Conservation (phyloP, 2,888 invertebrate genomes). For the Stramonita haemastoma region DNA sequence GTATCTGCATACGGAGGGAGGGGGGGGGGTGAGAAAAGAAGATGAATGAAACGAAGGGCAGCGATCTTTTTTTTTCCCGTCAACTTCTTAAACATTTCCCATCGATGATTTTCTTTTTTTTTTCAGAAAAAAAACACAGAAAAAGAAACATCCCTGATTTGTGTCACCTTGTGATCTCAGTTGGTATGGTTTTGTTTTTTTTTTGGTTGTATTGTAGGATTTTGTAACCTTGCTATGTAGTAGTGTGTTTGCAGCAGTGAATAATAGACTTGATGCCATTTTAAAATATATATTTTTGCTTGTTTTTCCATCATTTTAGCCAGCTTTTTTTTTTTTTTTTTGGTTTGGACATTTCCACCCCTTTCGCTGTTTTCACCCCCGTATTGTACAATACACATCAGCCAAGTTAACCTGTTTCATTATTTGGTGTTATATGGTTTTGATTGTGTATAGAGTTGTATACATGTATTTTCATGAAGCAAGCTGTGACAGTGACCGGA, state of each 20-base stretch:
- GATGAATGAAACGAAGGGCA: not conserved
- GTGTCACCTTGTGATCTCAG: conserved; percentile 10
- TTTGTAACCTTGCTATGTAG: not conserved
- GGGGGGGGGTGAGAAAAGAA: not conserved
- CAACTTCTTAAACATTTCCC: conserved; percentile 9
- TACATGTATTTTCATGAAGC: not conserved
- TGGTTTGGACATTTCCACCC: not conserved
- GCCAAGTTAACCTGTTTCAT: not conserved
- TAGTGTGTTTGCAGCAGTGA: not conserved
- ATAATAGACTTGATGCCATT: not conserved
- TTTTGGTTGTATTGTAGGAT: not conserved
- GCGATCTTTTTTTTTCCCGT: not conserved
- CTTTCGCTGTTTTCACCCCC: not conserved
- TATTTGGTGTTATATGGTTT: not conserved
- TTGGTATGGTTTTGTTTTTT: not conserved
- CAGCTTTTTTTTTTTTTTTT: not conserved
- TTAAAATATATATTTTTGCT: not conserved
- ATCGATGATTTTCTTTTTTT: not conserved
- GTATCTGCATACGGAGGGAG: not conserved
- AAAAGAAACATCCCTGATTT: not conserved
- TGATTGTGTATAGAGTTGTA: not conserved
- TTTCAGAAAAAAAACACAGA: not conserved
- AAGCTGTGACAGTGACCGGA: too few species aligned
- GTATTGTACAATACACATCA: not conserved
- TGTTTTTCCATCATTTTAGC: not conserved